phyloP scores from a whole-genome alignment of 2,888 invertebrate species.

The Drosophila austrosaltans region DNA sequence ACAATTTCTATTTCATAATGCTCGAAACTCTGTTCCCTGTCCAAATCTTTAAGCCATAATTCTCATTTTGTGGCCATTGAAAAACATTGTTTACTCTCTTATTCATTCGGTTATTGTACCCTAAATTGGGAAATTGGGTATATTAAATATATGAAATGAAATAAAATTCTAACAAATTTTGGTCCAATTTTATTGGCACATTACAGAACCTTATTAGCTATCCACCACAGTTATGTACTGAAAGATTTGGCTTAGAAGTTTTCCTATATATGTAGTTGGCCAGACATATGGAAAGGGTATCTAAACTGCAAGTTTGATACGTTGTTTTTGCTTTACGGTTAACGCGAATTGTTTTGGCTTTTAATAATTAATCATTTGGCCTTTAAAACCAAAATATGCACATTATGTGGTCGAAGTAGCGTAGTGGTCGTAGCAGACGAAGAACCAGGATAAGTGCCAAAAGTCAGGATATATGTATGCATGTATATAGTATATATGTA shows the following conservation, averaged over 20 bases:
- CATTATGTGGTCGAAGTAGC: constrained; percentile 41
- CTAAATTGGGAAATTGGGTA: background rate
- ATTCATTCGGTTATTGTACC: constrained; percentile 45
- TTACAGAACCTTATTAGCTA: too few relatives aligned
- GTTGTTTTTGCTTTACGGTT: background rate
- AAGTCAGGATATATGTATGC: background rate
- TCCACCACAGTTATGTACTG: too few relatives aligned
- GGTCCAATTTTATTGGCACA: too few relatives aligned
- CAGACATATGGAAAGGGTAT: background rate
- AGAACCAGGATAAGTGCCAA: constrained; percentile 13
- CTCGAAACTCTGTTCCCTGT: background rate
- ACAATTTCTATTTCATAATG: background rate
- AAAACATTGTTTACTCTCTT: constrained; percentile 32
- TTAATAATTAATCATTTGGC: constrained; percentile 74
- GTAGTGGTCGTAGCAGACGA: constrained; percentile 16
- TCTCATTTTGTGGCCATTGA: constrained; percentile 53
- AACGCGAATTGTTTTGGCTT: constrained; percentile 28
- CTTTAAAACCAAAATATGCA: constrained; percentile 59
- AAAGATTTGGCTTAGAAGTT: too few relatives aligned
- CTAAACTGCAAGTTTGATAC: background rate
- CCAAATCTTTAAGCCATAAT: constrained; percentile 7
- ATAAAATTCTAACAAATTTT: background rate
- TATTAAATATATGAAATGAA: background rate
- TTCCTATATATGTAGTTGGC: too few relatives aligned
- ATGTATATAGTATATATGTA: too few relatives aligned